These are phyloP conservation scores for Amphiura filiformis DNA, from an alignment of 35 echinoderm and acorn worm genomes.

Conservation along the genomic window DNA sequence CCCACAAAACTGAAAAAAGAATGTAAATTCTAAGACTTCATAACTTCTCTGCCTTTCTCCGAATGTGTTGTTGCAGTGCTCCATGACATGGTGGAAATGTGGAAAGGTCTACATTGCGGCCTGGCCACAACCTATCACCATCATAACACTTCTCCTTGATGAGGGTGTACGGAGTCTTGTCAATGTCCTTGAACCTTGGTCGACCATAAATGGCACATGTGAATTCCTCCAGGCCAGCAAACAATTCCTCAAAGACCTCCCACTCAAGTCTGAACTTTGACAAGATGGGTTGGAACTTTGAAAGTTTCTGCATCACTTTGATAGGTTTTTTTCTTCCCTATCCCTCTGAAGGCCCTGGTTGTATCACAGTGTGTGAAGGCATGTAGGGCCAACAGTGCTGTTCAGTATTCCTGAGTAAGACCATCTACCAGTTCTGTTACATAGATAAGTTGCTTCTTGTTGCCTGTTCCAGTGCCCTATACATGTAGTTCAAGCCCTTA, in stretches of 20 bases:
- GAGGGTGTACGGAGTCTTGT: not conserved
- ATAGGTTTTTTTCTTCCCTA: constrained; percentile 46
- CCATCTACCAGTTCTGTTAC: constrained; percentile 1
- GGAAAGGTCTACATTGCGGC: constrained; percentile 18
- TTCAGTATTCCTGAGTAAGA: not conserved
- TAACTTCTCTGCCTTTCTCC: too few species aligned
- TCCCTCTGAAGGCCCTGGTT: constrained; percentile 51
- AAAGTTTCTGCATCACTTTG: constrained; percentile 24
- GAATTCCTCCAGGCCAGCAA: constrained; percentile 39
- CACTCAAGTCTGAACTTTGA: not conserved
- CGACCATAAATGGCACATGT: constrained; percentile 33
- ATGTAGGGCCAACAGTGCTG: constrained; percentile 36
- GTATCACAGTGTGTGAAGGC: constrained; percentile 44
- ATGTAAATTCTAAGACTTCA: too few species aligned
- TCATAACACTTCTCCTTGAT: constrained; percentile 1
- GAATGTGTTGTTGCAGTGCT: too few species aligned
- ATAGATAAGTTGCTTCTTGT: constrained; percentile 19
- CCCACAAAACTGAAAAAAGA: too few species aligned
- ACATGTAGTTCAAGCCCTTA: too few species aligned
- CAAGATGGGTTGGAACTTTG: too few species aligned
- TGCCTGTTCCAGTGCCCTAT: constrained; percentile 27
- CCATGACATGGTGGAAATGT: constrained; percentile 15
- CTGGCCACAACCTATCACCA: not conserved
- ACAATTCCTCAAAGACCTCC: constrained; percentile 14
- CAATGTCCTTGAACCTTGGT: not conserved